Base-by-base conservation (phyloP, 2,113 vertebrate species). In the Solea solea region DNA sequence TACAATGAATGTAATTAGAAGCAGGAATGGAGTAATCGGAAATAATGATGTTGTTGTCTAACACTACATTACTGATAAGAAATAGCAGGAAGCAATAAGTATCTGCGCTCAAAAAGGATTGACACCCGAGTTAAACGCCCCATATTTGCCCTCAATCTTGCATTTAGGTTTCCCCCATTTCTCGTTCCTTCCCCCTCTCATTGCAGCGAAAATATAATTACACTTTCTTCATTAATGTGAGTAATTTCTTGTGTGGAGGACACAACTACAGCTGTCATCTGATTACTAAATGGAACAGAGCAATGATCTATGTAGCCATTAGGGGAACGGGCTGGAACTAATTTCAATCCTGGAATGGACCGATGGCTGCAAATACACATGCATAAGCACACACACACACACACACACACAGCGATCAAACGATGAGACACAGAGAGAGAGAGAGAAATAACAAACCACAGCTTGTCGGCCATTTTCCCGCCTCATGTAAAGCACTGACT, bases 291-390 rank as follows among this genome's bases (percentile, higher is more conserved):
- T 91, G 90, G 92, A 93, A 89, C 79, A 57, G 53, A 80, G 88
- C 83, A 81, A 89, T 90, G 89, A 94, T 93, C 91, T 90, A 90
- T 89, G 87, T 88, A 91, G 90, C 89, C 87, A 93, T 93, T 92
- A 92, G 86, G 88, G 81, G 85, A 90, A 88, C 73, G 73, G 84
- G 73, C 77, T 90, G 90, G 87, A 93, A 93, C 84, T 91, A 91
- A 93, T 93, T 87, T 90, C 83, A 89, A 84, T 89, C 88, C 86
- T 86, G 86, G 87, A 88, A 91, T 87, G 86, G 89, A 77, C 78
- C 41, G 13, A 55, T 49, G 55, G 34, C 28, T 21, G 16, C 45
- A 49, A 25, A 67, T 78, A 64, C 69, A 49, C 78, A 46, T 54
- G 8, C 72, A 27, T 56, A 21, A 61, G 69, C 74, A 60, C 64